Evolutionary conservation across 2,797 vertebrate genomes (phyloP).

Genomic region (Semaprochilodus insignis): DNA sequence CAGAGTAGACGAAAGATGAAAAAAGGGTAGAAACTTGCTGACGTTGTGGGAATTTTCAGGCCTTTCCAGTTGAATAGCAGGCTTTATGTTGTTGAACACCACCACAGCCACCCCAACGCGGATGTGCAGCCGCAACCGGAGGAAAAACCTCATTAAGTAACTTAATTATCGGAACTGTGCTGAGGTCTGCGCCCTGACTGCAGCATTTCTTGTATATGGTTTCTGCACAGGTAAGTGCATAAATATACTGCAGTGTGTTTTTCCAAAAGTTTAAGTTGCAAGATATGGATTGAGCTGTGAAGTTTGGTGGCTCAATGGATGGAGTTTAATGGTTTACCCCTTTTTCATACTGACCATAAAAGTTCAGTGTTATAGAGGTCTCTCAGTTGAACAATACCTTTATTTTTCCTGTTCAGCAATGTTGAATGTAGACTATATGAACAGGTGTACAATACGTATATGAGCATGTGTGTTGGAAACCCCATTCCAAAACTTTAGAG

Average conservation of each 20-base stretch:
- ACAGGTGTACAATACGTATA: no score
- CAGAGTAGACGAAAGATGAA: not conserved
- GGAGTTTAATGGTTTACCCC: no score
- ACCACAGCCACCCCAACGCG: not conserved
- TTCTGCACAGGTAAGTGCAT: not conserved
- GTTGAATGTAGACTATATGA: no score
- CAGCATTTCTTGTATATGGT: not conserved
- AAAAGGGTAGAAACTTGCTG: not conserved
- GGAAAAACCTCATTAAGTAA: slow-evolving; percentile 6
- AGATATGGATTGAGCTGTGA: not conserved
- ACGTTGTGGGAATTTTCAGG: not conserved
- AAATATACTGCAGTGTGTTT: not conserved
- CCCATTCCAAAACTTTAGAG: no score
- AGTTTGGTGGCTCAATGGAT: no score
- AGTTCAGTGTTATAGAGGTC: no score
- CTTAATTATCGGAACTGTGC: not conserved
- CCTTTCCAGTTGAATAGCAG: not conserved
- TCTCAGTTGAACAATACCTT: no score
- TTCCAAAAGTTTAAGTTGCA: not conserved
- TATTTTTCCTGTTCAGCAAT: no score
- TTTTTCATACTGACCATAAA: no score
- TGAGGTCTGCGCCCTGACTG: not conserved
- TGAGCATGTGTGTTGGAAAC: no score
- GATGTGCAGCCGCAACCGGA: not conserved
- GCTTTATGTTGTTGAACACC: not conserved